Base-by-base conservation (phyloP, 2,797 vertebrate genomes). In the Glossophaga mutica region DNA sequence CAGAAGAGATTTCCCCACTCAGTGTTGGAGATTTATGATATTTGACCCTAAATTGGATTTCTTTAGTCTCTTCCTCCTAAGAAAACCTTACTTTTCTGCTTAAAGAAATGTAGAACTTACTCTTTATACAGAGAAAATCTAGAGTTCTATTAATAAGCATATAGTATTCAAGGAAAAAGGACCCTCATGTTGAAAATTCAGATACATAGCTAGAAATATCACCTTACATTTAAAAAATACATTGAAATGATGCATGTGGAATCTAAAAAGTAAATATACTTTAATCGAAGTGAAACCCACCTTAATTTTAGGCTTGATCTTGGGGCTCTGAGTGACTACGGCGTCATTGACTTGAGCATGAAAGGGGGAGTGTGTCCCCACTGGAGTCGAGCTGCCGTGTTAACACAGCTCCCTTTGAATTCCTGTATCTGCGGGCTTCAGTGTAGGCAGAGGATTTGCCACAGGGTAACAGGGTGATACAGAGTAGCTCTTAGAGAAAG, bases 111-210 rank as follows among this genome's bases (percentile, higher is more conserved):
- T 32, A 55, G 16, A 96, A 52, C 5, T 95, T 92, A 88, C 57
- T 95, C 78, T 42, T 89, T 94, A 86, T 79, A 85, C 70, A 78
- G 86, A 90, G 52, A 94, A 95, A 55, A 91, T 93, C 37, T 85
- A 65, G 84, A 83, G 46, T 83, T 96, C 70, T 92, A 83, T 89
- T 96, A 94, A 59, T 96, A 94, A 87, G 29, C 42, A 42, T 88
- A 48, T 84, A 22, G 39, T 78, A 86, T 94, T 87, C 50, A 94
- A 65, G 52, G 55, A 4, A 77, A 91, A 81, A 87, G 22, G 29
- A 39, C 62, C 24, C 46, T 91, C 24, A 78, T 62, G 86, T 86
- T 94, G 46, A 95, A 93, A 93, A 92, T 94, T 91, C 48, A 88
- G 44, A 26, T 78, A 89, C 86, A 26, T 74, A 95, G n/a, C 8